Evolutionary conservation across 2,888 invertebrate genomes (phyloP).

Genomic region (Panzeria rudis): DNA sequence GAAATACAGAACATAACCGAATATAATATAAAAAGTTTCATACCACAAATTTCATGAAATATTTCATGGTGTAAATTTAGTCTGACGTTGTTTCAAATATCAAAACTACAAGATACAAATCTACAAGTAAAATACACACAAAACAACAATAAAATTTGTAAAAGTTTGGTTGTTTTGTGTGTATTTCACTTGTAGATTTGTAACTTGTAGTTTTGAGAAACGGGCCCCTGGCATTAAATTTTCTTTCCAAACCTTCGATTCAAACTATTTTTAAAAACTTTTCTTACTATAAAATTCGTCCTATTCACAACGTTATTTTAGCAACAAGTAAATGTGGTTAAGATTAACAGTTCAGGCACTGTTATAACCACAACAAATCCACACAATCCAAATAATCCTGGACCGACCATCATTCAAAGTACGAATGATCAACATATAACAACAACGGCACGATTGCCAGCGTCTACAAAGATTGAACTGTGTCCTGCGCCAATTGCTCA

Average conservation of each 20-base stretch:
- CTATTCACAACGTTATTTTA: conserved; percentile 68
- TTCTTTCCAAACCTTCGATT: not conserved
- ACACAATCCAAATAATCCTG: conserved; percentile 78
- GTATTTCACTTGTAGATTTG: too few relatives aligned
- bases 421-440: conserved; percentile 82
- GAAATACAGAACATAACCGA: too few relatives aligned
- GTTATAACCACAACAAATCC: conserved; percentile 82
- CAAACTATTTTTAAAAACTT: not conserved
- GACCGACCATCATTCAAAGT: conserved; percentile 81
- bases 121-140: too few relatives aligned
- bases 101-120: too few relatives aligned
- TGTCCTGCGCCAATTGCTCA: conserved; percentile 79
- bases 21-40: too few relatives aligned
- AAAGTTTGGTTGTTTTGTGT: too few relatives aligned
- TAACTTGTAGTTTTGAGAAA: too few relatives aligned
- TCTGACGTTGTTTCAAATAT: too few relatives aligned
- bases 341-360: conserved; percentile 83
- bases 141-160: too few relatives aligned
- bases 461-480: conserved; percentile 83
- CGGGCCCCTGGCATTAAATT: not conserved
- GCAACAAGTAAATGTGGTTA: conserved; percentile 83
- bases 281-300: conserved; percentile 63
- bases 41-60: too few relatives aligned
- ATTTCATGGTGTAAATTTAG: too few relatives aligned
- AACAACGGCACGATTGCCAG: conserved; percentile 80